Evolutionary conservation across 2,113 vertebrate genomes (phyloP), one percentile per base, ranked within the genome.

Genomic region (Colius striatus): DNA sequence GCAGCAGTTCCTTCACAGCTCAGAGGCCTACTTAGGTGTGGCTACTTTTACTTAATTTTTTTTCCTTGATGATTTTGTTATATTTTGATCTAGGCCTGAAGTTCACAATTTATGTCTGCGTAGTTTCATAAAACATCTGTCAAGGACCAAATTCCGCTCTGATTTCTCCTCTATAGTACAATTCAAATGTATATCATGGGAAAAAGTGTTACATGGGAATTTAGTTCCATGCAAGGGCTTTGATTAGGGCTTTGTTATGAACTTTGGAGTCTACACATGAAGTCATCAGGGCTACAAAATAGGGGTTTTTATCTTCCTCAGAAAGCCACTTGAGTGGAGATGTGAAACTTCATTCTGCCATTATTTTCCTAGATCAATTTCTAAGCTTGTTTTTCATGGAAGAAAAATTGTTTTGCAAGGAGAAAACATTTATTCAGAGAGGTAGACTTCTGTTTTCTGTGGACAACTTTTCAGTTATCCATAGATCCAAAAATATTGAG

Each of bases 391-490:
- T 92, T 92, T 72, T 65, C 62, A 78, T 7, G 6, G 53, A 72
- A 94, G 27, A 14, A 92, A 87, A 93, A 67, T 60, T 32, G 30
- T 53, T 96, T 92, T 92, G 84, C 80, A 89, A 86, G 58, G 65
- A 75, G 50, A 7, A 87, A 71, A 84, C 57, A n/a, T 60, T 60
- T 47, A 20, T 58, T 66, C 60, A 75, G 53, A 90, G 47, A 60
- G 57, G 41, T 34, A 78, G 29, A 48, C 27, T 67, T 71, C 32
- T 65, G 18, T 74, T 81, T 93, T 61, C 75, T 65, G 29, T 51
- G 48, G 51, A 43, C 8, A 80, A 14, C 48, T 75, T 89, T 68
- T 81, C 62, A 70, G 34, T 67, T 78, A 79, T 23, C 19, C 17
- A 5, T 61, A 84, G 65, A 77, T 93, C 36, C 66, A 82, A 68